Evolutionary conservation across 2,888 invertebrate species (phyloP).

Genomic region (Melanophora roralis): DNA sequence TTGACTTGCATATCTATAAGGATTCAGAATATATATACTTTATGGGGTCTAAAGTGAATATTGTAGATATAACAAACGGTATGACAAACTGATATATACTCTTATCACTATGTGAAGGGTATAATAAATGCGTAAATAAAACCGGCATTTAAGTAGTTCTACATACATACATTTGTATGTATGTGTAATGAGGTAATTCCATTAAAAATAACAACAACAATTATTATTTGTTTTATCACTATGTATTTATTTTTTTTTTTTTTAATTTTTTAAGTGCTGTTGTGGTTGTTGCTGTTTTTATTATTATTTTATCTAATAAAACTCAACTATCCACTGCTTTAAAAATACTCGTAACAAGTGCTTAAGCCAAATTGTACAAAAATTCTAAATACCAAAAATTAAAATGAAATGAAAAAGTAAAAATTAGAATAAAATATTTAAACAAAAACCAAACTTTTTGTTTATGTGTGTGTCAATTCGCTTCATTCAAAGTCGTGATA

Average conservation of each 20-base stretch:
- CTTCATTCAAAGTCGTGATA: constrained; percentile 40
- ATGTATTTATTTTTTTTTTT: constrained; percentile 3
- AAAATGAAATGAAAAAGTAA: not conserved
- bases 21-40: too few relatives aligned
- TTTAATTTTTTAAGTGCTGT: not conserved
- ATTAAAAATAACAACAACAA: constrained; percentile 56
- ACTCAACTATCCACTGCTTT: constrained; percentile 23
- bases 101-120: too few relatives aligned
- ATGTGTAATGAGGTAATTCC: constrained; percentile 56
- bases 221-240: not conserved
- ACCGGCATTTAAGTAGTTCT: constrained; percentile 46
- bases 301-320: not conserved
- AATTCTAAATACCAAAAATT: constrained; percentile 8
- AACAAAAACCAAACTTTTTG: too few relatives aligned
- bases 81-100: too few relatives aligned
- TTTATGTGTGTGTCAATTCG: not conserved
- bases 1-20: too few relatives aligned
- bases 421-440: too few relatives aligned
- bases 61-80: too few relatives aligned
- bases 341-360: constrained; percentile 35
- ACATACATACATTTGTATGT: too few relatives aligned
- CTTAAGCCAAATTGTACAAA: constrained; percentile 31
- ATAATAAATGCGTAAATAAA: constrained; percentile 37
- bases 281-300: not conserved
- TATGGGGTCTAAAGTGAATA: too few relatives aligned